Percentiles rank a stretch among this genome's conserved stretches.
Conservation (phyloP, 2,113 vertebrate species). For the Lycocorax pyrrhopterus region DNA sequence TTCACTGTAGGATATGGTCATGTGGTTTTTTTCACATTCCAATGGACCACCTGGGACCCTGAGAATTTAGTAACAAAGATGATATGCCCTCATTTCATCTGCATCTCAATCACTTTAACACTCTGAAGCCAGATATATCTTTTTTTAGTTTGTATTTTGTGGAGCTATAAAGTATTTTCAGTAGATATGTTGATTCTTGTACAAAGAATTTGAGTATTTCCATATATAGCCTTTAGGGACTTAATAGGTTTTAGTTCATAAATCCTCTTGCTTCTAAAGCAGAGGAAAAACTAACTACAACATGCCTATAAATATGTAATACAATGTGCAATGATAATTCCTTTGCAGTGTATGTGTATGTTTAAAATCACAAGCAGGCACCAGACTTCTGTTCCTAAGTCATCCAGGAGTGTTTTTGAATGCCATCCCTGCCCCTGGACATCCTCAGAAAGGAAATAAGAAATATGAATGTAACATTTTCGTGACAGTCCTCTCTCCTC, state of each 20-base stretch:
- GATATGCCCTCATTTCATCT: neutral
- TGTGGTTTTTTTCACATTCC: neutral
- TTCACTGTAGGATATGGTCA: neutral
- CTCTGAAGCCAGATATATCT: neutral
- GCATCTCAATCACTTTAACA: neutral
- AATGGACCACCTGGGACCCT: neutral
- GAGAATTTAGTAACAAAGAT: neutral
- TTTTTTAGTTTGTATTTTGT: neutral
- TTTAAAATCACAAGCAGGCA: neutral
- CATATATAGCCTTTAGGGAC: neutral
- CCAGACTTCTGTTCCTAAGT: neutral
- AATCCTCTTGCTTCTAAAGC: neutral
- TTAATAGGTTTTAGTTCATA: neutral
- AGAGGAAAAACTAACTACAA: neutral
- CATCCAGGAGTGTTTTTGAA: neutral
- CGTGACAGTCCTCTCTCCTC: neutral
- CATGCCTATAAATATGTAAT: neutral
- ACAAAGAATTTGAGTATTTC: neutral
- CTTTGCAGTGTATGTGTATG: neutral
- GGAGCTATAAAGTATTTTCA: neutral
- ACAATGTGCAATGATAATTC: neutral
- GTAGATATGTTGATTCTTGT: neutral
- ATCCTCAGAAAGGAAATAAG: neutral
- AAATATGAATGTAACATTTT: neutral
- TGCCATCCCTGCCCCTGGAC: neutral